Base-by-base conservation (phyloP, 2,113 vertebrate species). In the Trinectes maculatus region DNA sequence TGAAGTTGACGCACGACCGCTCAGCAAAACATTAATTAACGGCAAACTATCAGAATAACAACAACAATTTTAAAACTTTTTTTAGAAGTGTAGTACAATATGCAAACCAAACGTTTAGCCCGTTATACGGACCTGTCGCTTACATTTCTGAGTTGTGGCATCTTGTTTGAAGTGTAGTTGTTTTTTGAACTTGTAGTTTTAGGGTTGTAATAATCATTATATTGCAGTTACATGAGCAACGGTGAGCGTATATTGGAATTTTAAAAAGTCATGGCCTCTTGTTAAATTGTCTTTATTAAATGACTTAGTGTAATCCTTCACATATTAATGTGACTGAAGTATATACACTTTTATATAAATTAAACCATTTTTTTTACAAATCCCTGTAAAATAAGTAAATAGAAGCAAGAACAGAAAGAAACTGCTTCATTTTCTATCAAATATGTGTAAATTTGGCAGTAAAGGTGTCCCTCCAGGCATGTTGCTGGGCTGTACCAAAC, bases 381-480 rank as follows among this genome's bases (percentile, higher is more conserved):
- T 60, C 15, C 8, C 8, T 1, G 1, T 28, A 31, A 18, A 37
- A 29, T 21, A 60, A 29, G 22, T 4, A 40, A 66, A 57, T 18
- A 19, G 16, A 46, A 59, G 4, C 36, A 21, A 52, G 63, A 34
- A 18, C 5, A 46, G 33, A 62, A 42, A 42, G 3, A 55, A 25
- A 5, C 11, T 21, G 21, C 33, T 40, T 13, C 40, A 13, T 22
- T 47, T 60, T 60, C 16, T 9, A 3, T 68, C 21, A 49, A 12
- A 76, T 62, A 52, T 59, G 22, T 46, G 24, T 55, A 18, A 53
- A 44, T 43, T 63, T 79, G 64, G 64, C 43, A 26, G 46, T 54
- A 39, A 24, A 0, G 3, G 5, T 61, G 56, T 25, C 60, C 63
- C 56, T 54, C 1, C 43, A 82, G 70, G 70, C 82, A 66, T 62